A percentile compares a stretch with the other conserved stretches of the same genome.
These are phyloP conservation scores for Chromoteleia sp. DNA, from an alignment of 2,888 invertebrate species.

Conservation along the genomic window DNA sequence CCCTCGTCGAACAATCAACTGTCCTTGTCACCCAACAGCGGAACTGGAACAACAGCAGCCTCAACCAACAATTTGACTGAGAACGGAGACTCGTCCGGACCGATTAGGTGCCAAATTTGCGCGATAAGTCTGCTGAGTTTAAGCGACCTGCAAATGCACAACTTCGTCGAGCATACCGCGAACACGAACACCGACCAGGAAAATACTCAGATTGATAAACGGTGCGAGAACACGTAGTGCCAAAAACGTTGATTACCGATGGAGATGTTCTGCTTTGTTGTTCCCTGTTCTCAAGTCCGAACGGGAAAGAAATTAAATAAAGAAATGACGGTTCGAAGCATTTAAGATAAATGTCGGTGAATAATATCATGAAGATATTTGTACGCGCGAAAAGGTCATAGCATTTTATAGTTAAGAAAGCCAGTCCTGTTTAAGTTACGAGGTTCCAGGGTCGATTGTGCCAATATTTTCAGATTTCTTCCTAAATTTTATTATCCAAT, in stretches of 20 bases:
- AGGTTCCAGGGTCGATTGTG: conserved; percentile 44
- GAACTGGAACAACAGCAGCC: conserved; percentile 7
- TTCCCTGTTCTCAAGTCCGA: not conserved
- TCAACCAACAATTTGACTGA: conserved; percentile 37
- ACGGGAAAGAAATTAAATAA: not conserved
- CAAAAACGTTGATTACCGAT: conserved; percentile 83
- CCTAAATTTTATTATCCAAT: not conserved
- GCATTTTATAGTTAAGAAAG: conserved; percentile 62
- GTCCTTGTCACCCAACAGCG: not conserved
- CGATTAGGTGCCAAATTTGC: conserved; percentile 79
- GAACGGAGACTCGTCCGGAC: conserved; percentile 46
- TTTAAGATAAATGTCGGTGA: conserved; percentile 40
- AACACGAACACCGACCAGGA: conserved; percentile 73
- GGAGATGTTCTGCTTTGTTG: not conserved
- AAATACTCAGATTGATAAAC: conserved; percentile 82
- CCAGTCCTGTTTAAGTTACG: conserved; percentile 51
- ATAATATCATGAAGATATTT: conserved; percentile 47
- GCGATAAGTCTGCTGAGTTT: conserved; percentile 76
- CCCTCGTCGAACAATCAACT: conserved; percentile 72
- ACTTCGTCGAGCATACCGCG: conserved; percentile 80
- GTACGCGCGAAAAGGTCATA: conserved; percentile 27
- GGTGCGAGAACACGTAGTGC: conserved; percentile 88
- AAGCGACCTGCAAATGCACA: conserved; percentile 80
- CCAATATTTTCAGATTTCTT: conserved; percentile 41
- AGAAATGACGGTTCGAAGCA: conserved; percentile 30